phyloP scores from a whole-genome alignment of 2,113 vertebrate species.

The Merops nubicus region DNA sequence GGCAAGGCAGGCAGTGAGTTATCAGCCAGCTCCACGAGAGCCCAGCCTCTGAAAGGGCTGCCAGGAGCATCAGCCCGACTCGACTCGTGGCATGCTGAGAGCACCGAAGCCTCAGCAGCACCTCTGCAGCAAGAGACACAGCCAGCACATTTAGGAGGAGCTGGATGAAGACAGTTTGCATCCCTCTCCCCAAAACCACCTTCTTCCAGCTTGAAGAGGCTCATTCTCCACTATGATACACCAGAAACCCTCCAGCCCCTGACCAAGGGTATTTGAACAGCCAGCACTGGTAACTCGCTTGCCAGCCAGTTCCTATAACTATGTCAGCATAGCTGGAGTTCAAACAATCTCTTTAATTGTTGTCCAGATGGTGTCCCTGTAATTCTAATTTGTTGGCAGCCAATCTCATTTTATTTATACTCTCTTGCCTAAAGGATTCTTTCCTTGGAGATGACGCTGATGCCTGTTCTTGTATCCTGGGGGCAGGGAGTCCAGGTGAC shows the following conservation, averaged over 20 bases:
- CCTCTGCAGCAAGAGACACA: neutral
- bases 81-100: neutral
- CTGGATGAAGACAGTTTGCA: neutral
- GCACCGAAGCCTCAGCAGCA: neutral
- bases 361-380: constrained; percentile 43
- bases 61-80: fast-evolving
- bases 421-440: neutral
- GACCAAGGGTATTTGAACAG: neutral
- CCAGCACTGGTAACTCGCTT: neutral
- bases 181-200: neutral
- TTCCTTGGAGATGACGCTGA: neutral
- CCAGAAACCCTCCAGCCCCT: neutral
- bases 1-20: fast-evolving
- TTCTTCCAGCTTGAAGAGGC: neutral
- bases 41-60: fast-evolving
- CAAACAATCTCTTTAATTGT: constrained; percentile 21
- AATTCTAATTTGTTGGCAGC: constrained; percentile 21
- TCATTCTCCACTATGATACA: neutral
- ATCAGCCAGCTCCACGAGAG: neutral
- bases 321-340: neutral
- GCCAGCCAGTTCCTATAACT: neutral
- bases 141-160: neutral
- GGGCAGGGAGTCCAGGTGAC: neutral
- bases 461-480: neutral
- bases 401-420: neutral